Evolutionary conservation across 2,113 vertebrate species (phyloP), one percentile per base, ranked within the genome.

Genomic region (Salminus brasiliensis): DNA sequence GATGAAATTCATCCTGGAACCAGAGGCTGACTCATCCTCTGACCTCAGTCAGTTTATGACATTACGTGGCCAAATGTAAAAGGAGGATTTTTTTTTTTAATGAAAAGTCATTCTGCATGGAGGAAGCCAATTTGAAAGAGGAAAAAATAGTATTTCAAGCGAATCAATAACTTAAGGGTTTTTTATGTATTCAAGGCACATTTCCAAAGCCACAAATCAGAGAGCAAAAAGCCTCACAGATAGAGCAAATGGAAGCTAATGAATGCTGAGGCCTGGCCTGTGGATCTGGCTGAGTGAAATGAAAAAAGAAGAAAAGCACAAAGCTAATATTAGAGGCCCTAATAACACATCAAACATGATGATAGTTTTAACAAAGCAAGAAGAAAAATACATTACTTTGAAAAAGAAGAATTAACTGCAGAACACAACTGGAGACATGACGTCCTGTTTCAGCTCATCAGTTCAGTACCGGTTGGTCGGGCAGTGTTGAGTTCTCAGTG

Each of bases 171-270:
- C 71, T 13, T 57, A 80, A 74, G 34, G 73, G 71, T 67, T 11
- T 60, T 83, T 73, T 72, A 62, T 80, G 39, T 55, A 82, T 82
- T 76, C 80, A 23, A 59, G 43, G 67, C 71, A 85, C 83, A 79
- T 71, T 34, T 72, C 15, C 41, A 59, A 49, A 81, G 66, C 67
- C 68, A 27, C 59, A 72, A 71, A 45, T 27, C 72, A 76, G 21
- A 63, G n/a, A 76, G 60, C 13, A 63, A 79, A 76, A 25, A 82
- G 43, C 72, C 70, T 75, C 6, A 23, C 57, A 72, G 66, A 55
- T 75, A 70, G 63, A 74, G 41, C 13, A 81, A 84, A 79, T 79
- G 52, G 45, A 60, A 63, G 32, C 41, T 75, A 85, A 84, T 84
- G 65, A 70, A 71, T 41, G 71, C 71, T 30, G 25, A 32, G 60